These are phyloP conservation scores for Parthenolecanium corni DNA, from an alignment of 2,888 invertebrate genomes.

Conservation along the genomic window DNA sequence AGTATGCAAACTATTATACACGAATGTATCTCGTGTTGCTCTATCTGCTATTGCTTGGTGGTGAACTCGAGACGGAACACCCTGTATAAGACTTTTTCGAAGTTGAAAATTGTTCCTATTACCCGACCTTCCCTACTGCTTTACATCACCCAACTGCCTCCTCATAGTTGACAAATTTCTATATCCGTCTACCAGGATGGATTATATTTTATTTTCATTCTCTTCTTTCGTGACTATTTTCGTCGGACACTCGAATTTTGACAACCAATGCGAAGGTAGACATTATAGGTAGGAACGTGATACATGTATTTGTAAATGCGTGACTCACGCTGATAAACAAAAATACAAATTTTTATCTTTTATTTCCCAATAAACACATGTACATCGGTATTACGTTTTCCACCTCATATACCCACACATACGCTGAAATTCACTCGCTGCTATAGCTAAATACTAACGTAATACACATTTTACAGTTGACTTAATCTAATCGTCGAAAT, in stretches of 20 bases:
- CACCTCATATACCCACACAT: neutral
- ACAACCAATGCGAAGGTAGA: constrained; percentile 18
- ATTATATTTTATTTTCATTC: too few species aligned
- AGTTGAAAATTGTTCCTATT: too few species aligned
- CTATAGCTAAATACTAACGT: neutral
- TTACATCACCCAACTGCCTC: too few species aligned
- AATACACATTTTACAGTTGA: constrained; percentile 7
- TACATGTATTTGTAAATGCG: constrained; percentile 26
- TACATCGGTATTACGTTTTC: constrained; percentile 6
- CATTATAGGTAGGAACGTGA: constrained; percentile 24
- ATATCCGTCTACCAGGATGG: too few species aligned
- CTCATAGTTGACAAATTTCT: too few species aligned
- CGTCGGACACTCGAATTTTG: neutral
- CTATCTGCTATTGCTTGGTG: too few species aligned
- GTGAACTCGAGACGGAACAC: too few species aligned
- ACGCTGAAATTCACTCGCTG: neutral
- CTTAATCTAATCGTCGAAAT: constrained; percentile 26
- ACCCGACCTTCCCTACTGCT: too few species aligned
- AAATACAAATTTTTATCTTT: constrained; percentile 27
- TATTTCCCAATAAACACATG: constrained; percentile 28
- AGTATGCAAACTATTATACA: too few species aligned
- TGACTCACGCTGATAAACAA: constrained; percentile 28
- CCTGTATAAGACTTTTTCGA: too few species aligned
- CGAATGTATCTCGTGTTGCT: too few species aligned
- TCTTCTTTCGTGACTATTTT: too few species aligned